Conservation (phyloP, 2,888 invertebrate genomes). For the Isotomurus palustris region DNA sequence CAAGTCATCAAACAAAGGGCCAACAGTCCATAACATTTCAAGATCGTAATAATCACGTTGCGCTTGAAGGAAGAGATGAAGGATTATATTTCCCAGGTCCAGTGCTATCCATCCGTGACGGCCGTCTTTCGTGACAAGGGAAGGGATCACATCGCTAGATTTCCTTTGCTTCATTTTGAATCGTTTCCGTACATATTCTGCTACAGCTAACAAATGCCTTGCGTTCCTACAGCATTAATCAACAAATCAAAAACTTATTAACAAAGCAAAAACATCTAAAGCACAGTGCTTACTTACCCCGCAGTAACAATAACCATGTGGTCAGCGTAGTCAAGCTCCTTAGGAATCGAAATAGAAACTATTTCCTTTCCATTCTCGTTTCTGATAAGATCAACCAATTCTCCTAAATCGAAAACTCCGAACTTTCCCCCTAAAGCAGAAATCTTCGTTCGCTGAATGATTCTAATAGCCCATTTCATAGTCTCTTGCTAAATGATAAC, state of each 20-base stretch:
- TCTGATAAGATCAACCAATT: constrained; percentile 69
- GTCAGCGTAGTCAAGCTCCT: constrained; percentile 72
- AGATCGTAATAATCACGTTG: constrained; percentile 73
- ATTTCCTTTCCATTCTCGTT: constrained; percentile 74
- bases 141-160: constrained; percentile 63
- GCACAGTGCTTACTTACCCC: constrained; percentile 53
- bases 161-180: constrained; percentile 66
- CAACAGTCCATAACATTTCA: constrained; percentile 87
- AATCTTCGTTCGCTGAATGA: no score
- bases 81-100: constrained; percentile 86
- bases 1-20: constrained; percentile 68
- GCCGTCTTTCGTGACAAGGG: constrained; percentile 66
- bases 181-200: constrained; percentile 68
- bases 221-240: constrained; percentile 45
- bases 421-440: constrained; percentile 76
- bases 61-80: constrained; percentile 76
- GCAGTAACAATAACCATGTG: constrained; percentile 77
- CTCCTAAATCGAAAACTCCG: constrained; percentile 86
- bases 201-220: constrained; percentile 68
- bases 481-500: background rate
- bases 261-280: background rate
- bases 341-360: constrained; percentile 72
- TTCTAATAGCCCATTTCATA: background rate
- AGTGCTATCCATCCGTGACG: constrained; percentile 81
- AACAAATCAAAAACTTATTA: background rate